phyloP scores from a whole-genome alignment of 2,888 invertebrate genomes.

The Chloromyia formosa region DNA sequence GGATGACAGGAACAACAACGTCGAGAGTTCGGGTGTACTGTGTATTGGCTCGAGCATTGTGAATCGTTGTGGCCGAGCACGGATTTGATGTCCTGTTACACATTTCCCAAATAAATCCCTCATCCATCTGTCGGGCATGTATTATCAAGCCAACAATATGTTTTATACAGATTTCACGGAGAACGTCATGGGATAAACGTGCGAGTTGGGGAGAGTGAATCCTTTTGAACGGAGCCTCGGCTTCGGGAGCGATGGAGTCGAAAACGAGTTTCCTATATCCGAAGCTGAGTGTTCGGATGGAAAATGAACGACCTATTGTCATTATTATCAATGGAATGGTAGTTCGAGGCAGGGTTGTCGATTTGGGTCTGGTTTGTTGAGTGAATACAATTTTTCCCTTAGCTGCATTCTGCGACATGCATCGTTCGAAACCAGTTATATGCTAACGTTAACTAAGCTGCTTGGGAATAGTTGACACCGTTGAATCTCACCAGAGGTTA shows the following conservation, averaged over 20 bases:
- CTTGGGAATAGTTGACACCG: too few species aligned
- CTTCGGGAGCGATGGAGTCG: slow-evolving; percentile 19
- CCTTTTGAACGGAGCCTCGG: slow-evolving; percentile 3
- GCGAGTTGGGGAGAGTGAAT: not conserved
- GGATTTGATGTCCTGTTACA: slow-evolving; percentile 52
- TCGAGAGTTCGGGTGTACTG: slow-evolving; percentile 46
- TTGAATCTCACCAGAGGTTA: too few species aligned
- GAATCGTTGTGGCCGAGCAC: too few species aligned
- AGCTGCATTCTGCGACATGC: too few species aligned
- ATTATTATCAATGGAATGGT: slow-evolving; percentile 18
- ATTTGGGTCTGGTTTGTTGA: not conserved
- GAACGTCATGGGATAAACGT: too few species aligned
- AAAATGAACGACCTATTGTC: slow-evolving; percentile 34
- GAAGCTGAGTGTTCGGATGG: not conserved
- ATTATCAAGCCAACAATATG: slow-evolving; percentile 48
- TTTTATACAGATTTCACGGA: slow-evolving; percentile 28
- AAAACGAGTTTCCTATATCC: slow-evolving; percentile 15
- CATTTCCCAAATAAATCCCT: slow-evolving; percentile 54
- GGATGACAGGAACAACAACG: slow-evolving; percentile 35
- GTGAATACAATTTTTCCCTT: too few species aligned
- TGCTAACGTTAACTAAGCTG: too few species aligned
- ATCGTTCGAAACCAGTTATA: too few species aligned
- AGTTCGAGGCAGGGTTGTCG: not conserved
- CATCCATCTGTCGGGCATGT: slow-evolving; percentile 54
- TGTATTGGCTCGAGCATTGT: too few species aligned